Conservation (phyloP, 2,113 vertebrate species). For the Misgurnus anguillicaudatus region DNA sequence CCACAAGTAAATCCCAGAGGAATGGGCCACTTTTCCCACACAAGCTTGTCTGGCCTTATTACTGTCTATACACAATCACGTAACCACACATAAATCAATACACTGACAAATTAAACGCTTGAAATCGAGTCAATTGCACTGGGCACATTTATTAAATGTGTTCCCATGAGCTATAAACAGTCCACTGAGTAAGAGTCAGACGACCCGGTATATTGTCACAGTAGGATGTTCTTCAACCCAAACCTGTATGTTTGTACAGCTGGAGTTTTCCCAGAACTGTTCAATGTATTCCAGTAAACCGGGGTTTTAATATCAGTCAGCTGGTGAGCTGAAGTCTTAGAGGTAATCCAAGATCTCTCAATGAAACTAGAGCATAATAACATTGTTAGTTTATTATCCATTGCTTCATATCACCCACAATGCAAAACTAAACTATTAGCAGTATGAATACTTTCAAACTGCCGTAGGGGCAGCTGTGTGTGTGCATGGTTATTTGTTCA, state of each 20-base stretch:
- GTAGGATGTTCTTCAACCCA: slow-evolving; percentile 30
- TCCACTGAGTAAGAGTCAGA: slow-evolving; percentile 6
- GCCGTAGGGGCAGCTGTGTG: slow-evolving; percentile 33
- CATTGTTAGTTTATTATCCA: neutral
- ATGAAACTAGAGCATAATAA: no score
- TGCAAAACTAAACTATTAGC: slow-evolving; percentile 59
- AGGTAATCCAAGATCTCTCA: slow-evolving; percentile 33
- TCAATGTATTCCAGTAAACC: slow-evolving; percentile 30
- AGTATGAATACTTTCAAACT: slow-evolving; percentile 48
- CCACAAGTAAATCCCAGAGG: neutral
- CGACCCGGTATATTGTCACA: slow-evolving; percentile 21
- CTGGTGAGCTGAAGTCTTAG: slow-evolving; percentile 5
- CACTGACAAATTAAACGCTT: slow-evolving; percentile 9
- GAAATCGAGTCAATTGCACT: neutral
- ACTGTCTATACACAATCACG: neutral
- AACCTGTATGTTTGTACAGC: slow-evolving; percentile 46
- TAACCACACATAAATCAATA: slow-evolving; percentile 31
- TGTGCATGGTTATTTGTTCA: neutral
- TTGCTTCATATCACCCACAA: slow-evolving; percentile 38
- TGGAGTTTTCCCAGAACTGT: slow-evolving; percentile 38
- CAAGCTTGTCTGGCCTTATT: slow-evolving; percentile 19
- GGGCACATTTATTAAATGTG: slow-evolving; percentile 5
- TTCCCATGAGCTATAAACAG: slow-evolving; percentile 3
- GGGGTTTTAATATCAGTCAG: slow-evolving; percentile 43
- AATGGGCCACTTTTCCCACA: slow-evolving; percentile 16